Conservation (phyloP, 2,797 vertebrate genomes). For the Channallabes apus region DNA sequence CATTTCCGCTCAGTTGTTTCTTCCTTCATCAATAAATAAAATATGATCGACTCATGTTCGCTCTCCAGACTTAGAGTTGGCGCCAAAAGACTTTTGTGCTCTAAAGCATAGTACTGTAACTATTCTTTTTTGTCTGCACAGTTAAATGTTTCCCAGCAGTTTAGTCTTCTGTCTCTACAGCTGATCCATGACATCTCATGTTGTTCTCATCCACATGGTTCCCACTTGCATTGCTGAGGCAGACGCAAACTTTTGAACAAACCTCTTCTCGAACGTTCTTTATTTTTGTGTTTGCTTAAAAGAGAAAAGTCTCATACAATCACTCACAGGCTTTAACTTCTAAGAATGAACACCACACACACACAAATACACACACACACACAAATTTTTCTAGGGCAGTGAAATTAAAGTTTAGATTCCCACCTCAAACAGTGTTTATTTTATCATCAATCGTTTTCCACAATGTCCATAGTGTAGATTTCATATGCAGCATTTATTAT, state of each 20-base stretch:
- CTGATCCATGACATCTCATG: slow-evolving; percentile 66
- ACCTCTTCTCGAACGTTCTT: slow-evolving; percentile 48
- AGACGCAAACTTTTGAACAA: slow-evolving; percentile 62
- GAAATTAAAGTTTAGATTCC: not conserved
- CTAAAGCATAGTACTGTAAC: slow-evolving; percentile 65
- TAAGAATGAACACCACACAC: slow-evolving; percentile 12
- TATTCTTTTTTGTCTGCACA: slow-evolving; percentile 71
- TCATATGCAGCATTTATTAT: not conserved
- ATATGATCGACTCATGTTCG: slow-evolving; percentile 62
- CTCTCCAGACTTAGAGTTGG: slow-evolving; percentile 65
- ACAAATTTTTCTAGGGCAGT: not conserved
- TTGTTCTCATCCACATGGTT: slow-evolving; percentile 62
- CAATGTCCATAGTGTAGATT: not conserved
- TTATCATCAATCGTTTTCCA: not conserved
- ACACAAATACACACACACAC: slow-evolving; percentile 16
- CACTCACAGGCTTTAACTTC: slow-evolving; percentile 25
- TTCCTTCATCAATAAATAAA: slow-evolving; percentile 78
- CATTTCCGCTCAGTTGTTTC: slow-evolving; percentile 69
- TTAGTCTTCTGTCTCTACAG: slow-evolving; percentile 68
- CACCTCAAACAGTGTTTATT: not conserved
- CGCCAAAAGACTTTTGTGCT: slow-evolving; percentile 71
- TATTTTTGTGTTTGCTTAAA: slow-evolving; percentile 39
- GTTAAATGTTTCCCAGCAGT: slow-evolving; percentile 72
- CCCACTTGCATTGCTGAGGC: slow-evolving; percentile 64
- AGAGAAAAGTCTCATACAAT: slow-evolving; percentile 48